Percentiles rank a stretch among this genome's conserved stretches.
phyloP scores from a whole-genome alignment of 2,888 invertebrate species.

The Colostygia pectinataria region DNA sequence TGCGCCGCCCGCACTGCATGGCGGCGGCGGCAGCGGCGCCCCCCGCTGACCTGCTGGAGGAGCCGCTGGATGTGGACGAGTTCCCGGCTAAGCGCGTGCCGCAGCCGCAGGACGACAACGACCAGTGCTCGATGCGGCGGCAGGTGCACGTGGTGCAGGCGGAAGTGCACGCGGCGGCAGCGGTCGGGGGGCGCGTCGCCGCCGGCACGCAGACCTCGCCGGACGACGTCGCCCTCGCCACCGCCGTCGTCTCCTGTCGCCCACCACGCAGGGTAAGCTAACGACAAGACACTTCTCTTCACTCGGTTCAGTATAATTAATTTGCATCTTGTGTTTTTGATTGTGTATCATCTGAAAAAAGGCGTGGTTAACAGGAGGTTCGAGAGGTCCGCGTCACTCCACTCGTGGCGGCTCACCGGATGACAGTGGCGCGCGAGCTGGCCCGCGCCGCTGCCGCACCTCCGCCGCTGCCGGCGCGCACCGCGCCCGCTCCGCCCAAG shows the following conservation, averaged over 20 bases:
- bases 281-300: neutral
- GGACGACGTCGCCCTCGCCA: conserved; percentile 55
- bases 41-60: too few relatives aligned
- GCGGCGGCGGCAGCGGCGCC: neutral
- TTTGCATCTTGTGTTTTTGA: too few relatives aligned
- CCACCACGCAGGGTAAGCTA: neutral
- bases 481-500: conserved; percentile 74
- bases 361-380: conserved; percentile 2
- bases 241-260: neutral
- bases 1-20: conserved; percentile 13
- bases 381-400: neutral
- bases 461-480: conserved; percentile 61
- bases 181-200: conserved; percentile 54
- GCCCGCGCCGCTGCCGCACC: conserved; percentile 71
- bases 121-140: conserved; percentile 4
- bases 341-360: too few relatives aligned
- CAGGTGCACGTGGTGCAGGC: conserved; percentile 2
- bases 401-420: neutral
- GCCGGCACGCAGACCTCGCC: conserved; percentile 89
- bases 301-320: too few relatives aligned
- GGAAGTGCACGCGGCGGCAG: conserved; percentile 20
- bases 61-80: neutral
- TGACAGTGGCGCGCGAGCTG: conserved; percentile 64
- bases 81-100: neutral
- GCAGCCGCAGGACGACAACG: conserved; percentile 1